phyloP scores from a whole-genome alignment of 1,140 invertebrate genomes.

The Penaeus vannamei region DNA sequence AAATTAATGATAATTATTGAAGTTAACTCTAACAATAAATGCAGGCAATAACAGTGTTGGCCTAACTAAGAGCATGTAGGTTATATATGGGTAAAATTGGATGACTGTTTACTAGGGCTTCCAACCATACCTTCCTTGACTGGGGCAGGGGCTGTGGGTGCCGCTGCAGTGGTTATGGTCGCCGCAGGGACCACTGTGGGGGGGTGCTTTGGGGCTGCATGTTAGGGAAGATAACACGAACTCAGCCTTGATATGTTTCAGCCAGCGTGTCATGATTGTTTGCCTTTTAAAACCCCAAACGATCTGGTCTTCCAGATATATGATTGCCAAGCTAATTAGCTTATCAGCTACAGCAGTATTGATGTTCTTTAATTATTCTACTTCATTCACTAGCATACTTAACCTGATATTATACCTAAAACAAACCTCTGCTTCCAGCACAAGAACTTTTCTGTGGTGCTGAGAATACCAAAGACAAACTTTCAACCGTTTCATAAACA shows the following conservation, averaged over 20 bases:
- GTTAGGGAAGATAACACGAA: conserved; percentile 52
- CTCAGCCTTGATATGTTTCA: conserved; percentile 46
- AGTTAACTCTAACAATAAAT: conserved; percentile 7
- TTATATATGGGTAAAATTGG: conserved; percentile 8
- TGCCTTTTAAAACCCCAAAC: background rate
- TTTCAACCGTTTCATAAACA: too few relatives aligned
- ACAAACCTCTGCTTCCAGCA: too few relatives aligned
- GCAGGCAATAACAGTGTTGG: conserved; percentile 15
- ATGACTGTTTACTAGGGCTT: background rate
- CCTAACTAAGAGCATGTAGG: conserved; percentile 29
- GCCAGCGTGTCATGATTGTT: conserved; percentile 25
- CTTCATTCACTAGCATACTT: too few relatives aligned
- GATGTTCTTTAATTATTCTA: too few relatives aligned
- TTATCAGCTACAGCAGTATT: too few relatives aligned
- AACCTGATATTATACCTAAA: too few relatives aligned
- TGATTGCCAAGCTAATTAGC: too few relatives aligned
- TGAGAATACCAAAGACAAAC: too few relatives aligned
- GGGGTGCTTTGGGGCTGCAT: conserved; percentile 59
- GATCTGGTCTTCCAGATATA: too few relatives aligned
- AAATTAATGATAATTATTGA: conserved; percentile 19
- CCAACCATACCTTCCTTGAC: conserved; percentile 60
- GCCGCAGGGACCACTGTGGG: conserved; percentile 41
- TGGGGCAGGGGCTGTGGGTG: conserved; percentile 60
- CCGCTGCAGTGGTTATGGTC: conserved; percentile 40
- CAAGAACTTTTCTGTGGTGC: too few relatives aligned